A percentile compares a stretch with the other conserved stretches of the same genome.
Evolutionary conservation across 1,140 invertebrate genomes (phyloP).

Genomic region (Phortica variegata): DNA sequence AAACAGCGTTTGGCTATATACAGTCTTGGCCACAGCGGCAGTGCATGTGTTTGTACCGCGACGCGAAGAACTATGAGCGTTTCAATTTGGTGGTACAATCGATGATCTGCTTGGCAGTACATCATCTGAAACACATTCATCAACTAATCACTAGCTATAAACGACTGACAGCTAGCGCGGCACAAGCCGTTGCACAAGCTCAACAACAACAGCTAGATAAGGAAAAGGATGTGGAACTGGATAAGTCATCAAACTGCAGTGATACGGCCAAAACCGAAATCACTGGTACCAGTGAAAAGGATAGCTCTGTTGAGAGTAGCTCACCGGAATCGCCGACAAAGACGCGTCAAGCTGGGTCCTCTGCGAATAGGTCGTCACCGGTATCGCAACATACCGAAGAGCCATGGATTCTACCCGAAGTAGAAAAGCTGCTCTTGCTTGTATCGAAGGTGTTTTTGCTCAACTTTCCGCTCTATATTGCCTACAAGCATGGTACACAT

Average conservation of each 20-base stretch:
- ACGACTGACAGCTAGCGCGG: constrained; percentile 38
- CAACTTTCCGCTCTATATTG: constrained; percentile 90
- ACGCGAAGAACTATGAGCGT: constrained; percentile 85
- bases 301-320: constrained; percentile 27
- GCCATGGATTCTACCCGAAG: constrained; percentile 72
- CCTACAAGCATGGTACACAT: constrained; percentile 82
- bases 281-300: constrained; percentile 3
- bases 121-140: constrained; percentile 73
- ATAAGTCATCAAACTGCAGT: constrained; percentile 4
- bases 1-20: constrained; percentile 68
- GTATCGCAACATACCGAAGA: constrained; percentile 48
- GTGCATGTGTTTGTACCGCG: constrained; percentile 90
- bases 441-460: constrained; percentile 79
- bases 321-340: constrained; percentile 19
- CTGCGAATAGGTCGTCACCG: constrained; percentile 11
- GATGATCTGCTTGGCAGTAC: constrained; percentile 72
- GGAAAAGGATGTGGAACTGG: constrained; percentile 25
- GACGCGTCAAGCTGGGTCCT: neutral
- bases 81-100: constrained; percentile 84
- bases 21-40: constrained; percentile 76
- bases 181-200: constrained; percentile 38
- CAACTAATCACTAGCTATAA: constrained; percentile 59
- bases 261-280: constrained; percentile 14
- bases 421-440: constrained; percentile 75
- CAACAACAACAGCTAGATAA: constrained; percentile 18